phyloP scores from a whole-genome alignment of 2,113 vertebrate species.

The Brachyhypopomus occidentalis region DNA sequence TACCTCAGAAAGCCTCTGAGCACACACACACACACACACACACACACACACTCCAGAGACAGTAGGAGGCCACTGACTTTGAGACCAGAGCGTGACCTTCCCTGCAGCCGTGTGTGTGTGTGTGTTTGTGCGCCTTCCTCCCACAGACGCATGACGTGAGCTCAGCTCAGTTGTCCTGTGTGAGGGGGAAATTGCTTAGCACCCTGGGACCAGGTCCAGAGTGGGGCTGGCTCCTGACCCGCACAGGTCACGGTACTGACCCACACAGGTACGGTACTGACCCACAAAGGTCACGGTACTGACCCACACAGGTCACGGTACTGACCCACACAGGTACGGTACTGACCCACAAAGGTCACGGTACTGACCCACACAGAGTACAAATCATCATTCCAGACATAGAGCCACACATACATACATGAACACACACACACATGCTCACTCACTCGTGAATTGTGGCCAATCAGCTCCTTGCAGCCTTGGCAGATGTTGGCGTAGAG shows the following conservation, averaged over 20 bases:
- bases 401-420: constrained; percentile 9
- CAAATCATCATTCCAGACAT: no score
- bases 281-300: no score
- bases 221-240: no score
- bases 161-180: neutral
- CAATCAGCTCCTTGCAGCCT: constrained; percentile 89
- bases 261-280: no score
- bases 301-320: no score
- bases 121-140: neutral
- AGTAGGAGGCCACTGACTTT: neutral
- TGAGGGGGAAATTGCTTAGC: no score
- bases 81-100: constrained; percentile 8
- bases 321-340: no score
- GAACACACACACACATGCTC: neutral
- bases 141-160: neutral
- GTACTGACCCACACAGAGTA: no score
- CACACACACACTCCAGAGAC: neutral
- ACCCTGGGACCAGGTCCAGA: neutral
- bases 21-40: neutral
- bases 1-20: neutral
- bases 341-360: neutral
- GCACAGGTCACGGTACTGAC: no score
- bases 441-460: constrained; percentile 88
- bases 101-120: neutral
- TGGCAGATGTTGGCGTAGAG: constrained; percentile 91